A percentile compares a stretch with the other conserved stretches of the same genome.
These are phyloP conservation scores for Carterocephalus palaemon DNA, from an alignment of 2,888 invertebrate species.

Conservation along the genomic window DNA sequence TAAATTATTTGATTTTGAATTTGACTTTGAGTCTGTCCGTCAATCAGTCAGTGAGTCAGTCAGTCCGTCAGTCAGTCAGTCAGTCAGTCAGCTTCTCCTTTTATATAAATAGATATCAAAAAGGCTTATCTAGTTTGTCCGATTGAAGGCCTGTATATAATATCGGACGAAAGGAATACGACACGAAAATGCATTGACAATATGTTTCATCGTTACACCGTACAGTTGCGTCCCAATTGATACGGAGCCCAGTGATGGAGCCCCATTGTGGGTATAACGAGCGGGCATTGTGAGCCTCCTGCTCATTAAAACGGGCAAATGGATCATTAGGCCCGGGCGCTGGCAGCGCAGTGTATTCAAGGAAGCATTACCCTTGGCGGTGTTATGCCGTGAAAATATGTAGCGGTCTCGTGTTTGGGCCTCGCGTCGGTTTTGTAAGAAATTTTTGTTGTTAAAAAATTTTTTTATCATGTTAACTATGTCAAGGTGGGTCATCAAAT, in stretches of 20 bases:
- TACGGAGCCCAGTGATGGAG: conserved; percentile 15
- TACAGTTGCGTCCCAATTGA: conserved; percentile 16
- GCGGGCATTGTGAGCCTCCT: conserved; percentile 25
- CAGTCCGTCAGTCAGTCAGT: too few species aligned
- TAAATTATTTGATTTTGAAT: too few species aligned
- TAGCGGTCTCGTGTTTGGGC: background rate
- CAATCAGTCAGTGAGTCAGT: too few species aligned
- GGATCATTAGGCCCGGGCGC: conserved; percentile 21
- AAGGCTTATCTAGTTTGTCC: too few species aligned
- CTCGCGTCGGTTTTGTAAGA: background rate
- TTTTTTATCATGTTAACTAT: too few species aligned
- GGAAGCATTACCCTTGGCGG: conserved; percentile 14
- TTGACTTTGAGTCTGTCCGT: too few species aligned
- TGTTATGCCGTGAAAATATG: conserved; percentile 10
- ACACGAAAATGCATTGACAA: conserved; percentile 11
- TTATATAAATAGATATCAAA: too few species aligned
- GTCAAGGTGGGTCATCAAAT: too few species aligned
- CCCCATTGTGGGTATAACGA: conserved; percentile 26
- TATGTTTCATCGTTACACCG: conserved; percentile 6
- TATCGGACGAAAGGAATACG: too few species aligned
- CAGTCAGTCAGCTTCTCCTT: too few species aligned
- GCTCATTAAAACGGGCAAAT: conserved; percentile 27
- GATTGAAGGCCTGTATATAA: too few species aligned
- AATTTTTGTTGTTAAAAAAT: too few species aligned
- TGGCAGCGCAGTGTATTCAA: conserved; percentile 15